These are phyloP conservation scores for Macrocentrus cingulum DNA, from an alignment of 1,140 invertebrate species.

Conservation along the genomic window DNA sequence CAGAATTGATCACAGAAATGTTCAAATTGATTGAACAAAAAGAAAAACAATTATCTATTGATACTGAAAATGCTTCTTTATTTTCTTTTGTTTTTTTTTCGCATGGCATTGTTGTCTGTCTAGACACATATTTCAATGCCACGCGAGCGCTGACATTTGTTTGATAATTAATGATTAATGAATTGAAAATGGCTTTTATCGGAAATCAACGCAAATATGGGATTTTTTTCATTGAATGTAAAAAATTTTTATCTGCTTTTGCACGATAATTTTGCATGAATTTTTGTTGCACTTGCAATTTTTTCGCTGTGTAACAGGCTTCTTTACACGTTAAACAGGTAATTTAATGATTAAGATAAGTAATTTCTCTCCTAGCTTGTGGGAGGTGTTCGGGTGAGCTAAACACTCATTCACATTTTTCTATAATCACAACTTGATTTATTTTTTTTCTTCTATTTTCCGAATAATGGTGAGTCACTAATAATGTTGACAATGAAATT, in stretches of 20 bases:
- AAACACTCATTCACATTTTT: slow-evolving; percentile 16
- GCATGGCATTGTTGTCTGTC: slow-evolving; percentile 10
- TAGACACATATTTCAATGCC: slow-evolving; percentile 9
- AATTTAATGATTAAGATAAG: not conserved
- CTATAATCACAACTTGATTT: no score
- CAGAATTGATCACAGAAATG: no score
- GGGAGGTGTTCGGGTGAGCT: slow-evolving; percentile 39
- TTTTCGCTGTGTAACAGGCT: no score
- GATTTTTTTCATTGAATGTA: not conserved
- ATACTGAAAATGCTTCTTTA: slow-evolving; percentile 31
- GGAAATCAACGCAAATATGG: no score
- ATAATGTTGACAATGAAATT: not conserved
- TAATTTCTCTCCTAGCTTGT: slow-evolving; percentile 20
- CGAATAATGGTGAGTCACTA: not conserved
- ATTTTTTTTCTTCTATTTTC: no score
- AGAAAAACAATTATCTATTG: slow-evolving; percentile 10
- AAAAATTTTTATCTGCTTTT: no score
- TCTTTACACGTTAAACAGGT: no score
- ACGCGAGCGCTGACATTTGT: not conserved
- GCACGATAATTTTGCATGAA: no score
- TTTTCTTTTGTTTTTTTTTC: no score
- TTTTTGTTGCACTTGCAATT: no score
- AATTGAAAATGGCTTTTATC: no score
- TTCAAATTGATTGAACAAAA: no score
- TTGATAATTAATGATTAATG: not conserved